phyloP scores from a whole-genome alignment of 2,888 invertebrate genomes.

The Lampropteryx suffumata region DNA sequence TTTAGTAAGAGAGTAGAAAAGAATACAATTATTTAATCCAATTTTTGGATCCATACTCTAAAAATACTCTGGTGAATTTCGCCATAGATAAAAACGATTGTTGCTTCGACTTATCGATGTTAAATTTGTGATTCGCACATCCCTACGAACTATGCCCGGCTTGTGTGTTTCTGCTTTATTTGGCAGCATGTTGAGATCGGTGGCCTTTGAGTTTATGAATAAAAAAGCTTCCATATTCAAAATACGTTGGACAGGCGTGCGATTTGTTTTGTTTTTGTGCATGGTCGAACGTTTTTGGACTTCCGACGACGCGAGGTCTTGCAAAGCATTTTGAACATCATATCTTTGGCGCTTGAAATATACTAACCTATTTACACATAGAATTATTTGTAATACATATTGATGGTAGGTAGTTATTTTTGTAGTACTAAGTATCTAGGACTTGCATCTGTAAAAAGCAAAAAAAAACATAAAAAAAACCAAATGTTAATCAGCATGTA shows the following conservation, averaged over 20 bases:
- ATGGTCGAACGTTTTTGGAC: slow-evolving; percentile 1
- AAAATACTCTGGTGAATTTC: no score
- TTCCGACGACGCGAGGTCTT: background rate
- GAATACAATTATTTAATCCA: no score
- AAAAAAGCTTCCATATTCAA: slow-evolving; percentile 28
- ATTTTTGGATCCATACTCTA: no score
- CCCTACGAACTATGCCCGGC: slow-evolving; percentile 11
- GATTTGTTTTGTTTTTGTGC: slow-evolving; percentile 15
- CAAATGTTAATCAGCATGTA: slow-evolving; percentile 17
- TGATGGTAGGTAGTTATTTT: no score
- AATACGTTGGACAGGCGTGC: slow-evolving; percentile 20
- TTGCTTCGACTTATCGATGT: background rate
- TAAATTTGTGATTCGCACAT: background rate
- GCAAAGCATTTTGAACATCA: no score
- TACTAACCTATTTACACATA: no score
- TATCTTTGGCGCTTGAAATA: no score
- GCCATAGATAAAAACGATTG: no score
- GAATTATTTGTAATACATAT: no score
- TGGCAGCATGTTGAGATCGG: slow-evolving; percentile 25
- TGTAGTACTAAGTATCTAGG: no score
- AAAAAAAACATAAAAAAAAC: background rate
- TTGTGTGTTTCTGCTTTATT: slow-evolving; percentile 24
- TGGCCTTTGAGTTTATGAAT: slow-evolving; percentile 25
- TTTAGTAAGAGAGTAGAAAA: no score
- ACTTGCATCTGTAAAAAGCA: background rate